phyloP scores from a whole-genome alignment of 2,797 vertebrate species.

The Microchirus variegatus region DNA sequence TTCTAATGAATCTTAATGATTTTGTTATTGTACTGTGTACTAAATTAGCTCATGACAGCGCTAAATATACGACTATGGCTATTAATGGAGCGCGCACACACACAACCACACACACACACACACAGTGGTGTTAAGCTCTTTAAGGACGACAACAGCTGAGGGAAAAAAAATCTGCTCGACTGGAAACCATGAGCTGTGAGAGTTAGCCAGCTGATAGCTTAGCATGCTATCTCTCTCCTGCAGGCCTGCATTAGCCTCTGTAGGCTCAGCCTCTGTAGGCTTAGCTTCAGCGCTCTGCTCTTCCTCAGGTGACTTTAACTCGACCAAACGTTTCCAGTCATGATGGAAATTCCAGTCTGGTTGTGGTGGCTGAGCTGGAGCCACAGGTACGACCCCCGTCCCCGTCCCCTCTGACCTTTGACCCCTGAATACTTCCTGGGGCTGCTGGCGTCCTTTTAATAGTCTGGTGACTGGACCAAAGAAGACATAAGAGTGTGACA shows the following conservation, averaged over 20 bases:
- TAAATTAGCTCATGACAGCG: no score
- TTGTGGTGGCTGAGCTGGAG: slow-evolving; percentile 48
- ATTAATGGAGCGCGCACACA: no score
- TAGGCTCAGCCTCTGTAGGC: no score
- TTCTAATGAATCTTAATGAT: no score
- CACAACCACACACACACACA: slow-evolving; percentile 4
- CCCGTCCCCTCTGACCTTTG: slow-evolving; percentile 59
- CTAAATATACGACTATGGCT: no score
- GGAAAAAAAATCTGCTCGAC: slow-evolving; percentile 41
- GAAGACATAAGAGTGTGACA: slow-evolving; percentile 71
- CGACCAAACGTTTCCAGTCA: slow-evolving; percentile 38
- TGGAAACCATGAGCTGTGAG: slow-evolving; percentile 52
- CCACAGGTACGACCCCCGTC: slow-evolving; percentile 65
- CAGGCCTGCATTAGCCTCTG: slow-evolving; percentile 35
- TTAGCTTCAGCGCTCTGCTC: no score
- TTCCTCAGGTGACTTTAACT: slow-evolving; percentile 56
- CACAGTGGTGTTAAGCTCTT: slow-evolving; percentile 51
- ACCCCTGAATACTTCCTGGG: slow-evolving; percentile 64
- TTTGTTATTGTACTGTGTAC: no score
- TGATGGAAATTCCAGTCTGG: slow-evolving; percentile 57
- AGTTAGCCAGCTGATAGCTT: slow-evolving; percentile 29
- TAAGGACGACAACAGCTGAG: slow-evolving; percentile 71
- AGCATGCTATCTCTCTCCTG: slow-evolving; percentile 53
- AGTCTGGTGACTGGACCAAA: slow-evolving; percentile 64
- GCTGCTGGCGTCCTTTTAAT: slow-evolving; percentile 73